Evolutionary conservation across 2,797 vertebrate species (phyloP), one percentile per base, ranked within the genome.

Genomic region (Myotis findleyi): DNA sequence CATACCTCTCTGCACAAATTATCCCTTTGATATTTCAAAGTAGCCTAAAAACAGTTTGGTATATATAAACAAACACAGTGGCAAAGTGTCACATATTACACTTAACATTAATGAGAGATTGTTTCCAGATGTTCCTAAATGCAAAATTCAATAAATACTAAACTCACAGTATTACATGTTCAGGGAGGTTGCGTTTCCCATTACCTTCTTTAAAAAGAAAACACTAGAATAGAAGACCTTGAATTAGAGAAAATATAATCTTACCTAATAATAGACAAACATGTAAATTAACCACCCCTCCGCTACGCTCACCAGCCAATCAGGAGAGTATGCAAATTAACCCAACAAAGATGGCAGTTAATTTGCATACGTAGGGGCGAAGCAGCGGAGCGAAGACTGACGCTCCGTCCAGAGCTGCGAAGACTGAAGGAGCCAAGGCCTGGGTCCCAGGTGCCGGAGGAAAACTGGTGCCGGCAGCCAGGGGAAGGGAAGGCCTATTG

Each of bases 171-270:
- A 53, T 51, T 68, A 25, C 51, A 36, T 89, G 5, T 49, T 87
- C 49, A 86, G 12, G 53, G 21, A 64, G 9, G 8, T 89, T 89
- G 41, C 76, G 23, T 91, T 93, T 10, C 21, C 59, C 3, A 64
- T 84, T 88, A 66, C 62, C 49, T 93, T 66, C 64, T 51, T 62
- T 20, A 85, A 79, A 89, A 73, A 89, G n/a, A 79, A 84, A 85
- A 87, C n/a, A 33, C 1, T 69, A 73, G 51, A 93, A 59, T 47
- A 13, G 21, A 79, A 80, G 33, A 38, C 51, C 20, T 33, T 59
- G 23, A 93, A 77, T 68, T 75, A 79, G 11, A 71, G 49, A 59
- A 87, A 69, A 55, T 55, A 41, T 2, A 41, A 66, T 44, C 44
- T 44, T 44, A 44, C 44, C 44, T 44, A 44, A 44, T 44, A 44